Base-by-base conservation (phyloP, 2,113 vertebrate species). In the Mus spicilegus region DNA sequence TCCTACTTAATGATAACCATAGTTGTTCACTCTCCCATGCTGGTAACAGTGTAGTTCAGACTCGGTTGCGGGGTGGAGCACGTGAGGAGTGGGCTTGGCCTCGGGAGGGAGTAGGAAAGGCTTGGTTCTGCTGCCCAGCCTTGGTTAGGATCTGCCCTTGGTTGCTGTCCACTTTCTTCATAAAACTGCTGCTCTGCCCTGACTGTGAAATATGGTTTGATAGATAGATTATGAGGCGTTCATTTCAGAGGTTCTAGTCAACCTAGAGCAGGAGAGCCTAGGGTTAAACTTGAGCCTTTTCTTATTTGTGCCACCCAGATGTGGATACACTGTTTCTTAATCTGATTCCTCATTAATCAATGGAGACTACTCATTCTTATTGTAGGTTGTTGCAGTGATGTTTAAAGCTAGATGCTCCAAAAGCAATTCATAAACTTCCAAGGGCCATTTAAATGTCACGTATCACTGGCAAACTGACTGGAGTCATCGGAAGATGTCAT, bases 291-390 rank as follows among this genome's bases (percentile, higher is more conserved):
- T 75, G 63, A 58, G 26, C 51, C 33, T 89, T 70, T 19, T 84
- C 30, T 85, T 80, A 11, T 81, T 58, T 80, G 24, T 92, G 67
- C 77, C 33, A 51, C 67, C 16, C 56, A 54, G 36, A 54, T 16
- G 72, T 63, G 65, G 80, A 33, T 81, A 42, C 12, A 49, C 49
- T 51, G 93, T 77, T 76, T 77, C 88, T 72, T 81, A 19, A 65
- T 87, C 61, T 56, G 1, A 36, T 89, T 95, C 94, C 61, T 91
- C 46, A 65, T 72, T 78, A 89, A 19, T 72, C 77, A 78, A n/a
- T 75, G 46, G 46, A 17, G 16, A 26, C 86, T 67, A 89, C 42
- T 90, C 61, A 80, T 87, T 93, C 6, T 49, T 89, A 0, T 39
- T 26, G 33, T 36, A 73, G 51, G 67, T 58, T 54, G 20, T 81